Conservation (phyloP, 2,888 invertebrate species). For the Drosophila gaucha region DNA sequence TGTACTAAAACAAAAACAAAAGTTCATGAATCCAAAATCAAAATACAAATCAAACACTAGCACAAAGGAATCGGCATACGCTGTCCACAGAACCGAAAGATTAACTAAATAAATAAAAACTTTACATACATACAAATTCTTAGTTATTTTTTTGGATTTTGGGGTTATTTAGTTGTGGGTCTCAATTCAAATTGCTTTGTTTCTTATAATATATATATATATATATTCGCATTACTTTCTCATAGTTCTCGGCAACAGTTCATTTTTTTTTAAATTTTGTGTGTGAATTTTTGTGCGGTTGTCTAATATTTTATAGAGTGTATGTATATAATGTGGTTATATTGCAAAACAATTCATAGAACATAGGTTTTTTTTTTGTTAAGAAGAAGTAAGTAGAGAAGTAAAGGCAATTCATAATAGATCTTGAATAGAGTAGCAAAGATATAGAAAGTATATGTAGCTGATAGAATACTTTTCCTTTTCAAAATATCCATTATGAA, state of each 20-base stretch:
- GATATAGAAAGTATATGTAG: constrained; percentile 43
- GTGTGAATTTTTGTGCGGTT: constrained; percentile 70
- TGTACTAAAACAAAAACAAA: constrained; percentile 30
- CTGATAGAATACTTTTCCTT: constrained; percentile 52
- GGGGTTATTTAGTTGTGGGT: constrained; percentile 25
- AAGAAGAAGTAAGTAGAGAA: constrained; percentile 32
- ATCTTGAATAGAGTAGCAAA: constrained; percentile 41
- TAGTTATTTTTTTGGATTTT: constrained; percentile 19
- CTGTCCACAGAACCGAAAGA: constrained; percentile 44
- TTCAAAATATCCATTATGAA: constrained; percentile 41
- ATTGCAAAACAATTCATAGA: constrained; percentile 66
- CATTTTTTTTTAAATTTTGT: constrained; percentile 50
- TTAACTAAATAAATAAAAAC: constrained; percentile 37
- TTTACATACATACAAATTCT: constrained; percentile 77
- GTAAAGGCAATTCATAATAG: constrained; percentile 61
- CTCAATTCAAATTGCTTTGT: constrained; percentile 54
- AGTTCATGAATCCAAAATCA: constrained; percentile 31
- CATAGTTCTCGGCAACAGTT: constrained; percentile 47
- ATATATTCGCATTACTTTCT: constrained; percentile 42
- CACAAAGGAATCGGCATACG: constrained; percentile 57
- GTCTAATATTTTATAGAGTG: constrained; percentile 58
- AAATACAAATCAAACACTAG: constrained; percentile 50
- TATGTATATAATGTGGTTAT: constrained; percentile 72
- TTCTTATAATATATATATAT: constrained; percentile 49
- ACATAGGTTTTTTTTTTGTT: too few species aligned